Percentiles rank a stretch among this genome's conserved stretches.
Evolutionary conservation across 2,113 vertebrate genomes (phyloP).

Genomic region (Ophiodon elongatus): DNA sequence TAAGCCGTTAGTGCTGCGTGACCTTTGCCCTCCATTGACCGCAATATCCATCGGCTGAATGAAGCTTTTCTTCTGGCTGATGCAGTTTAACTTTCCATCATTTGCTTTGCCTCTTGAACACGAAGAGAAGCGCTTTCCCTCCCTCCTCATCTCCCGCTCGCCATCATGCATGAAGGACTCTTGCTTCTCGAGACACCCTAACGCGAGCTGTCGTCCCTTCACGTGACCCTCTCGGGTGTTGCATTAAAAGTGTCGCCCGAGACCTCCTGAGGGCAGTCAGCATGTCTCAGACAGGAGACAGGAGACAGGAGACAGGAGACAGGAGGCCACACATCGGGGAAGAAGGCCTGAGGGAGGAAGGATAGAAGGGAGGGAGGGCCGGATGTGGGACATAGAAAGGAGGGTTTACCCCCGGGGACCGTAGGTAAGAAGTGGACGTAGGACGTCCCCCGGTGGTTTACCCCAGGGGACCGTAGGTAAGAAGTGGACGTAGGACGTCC

Average conservation of each 20-base stretch:
- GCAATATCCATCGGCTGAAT: conserved; percentile 25
- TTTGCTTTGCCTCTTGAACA: conserved; percentile 20
- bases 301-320: too few relatives aligned
- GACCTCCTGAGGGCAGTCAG: conserved; percentile 32
- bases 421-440: too few relatives aligned
- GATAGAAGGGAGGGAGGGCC: neutral
- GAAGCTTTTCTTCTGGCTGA: conserved; percentile 18
- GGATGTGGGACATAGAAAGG: neutral
- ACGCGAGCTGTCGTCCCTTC: conserved; percentile 11
- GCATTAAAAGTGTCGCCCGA: neutral
- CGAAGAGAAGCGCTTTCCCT: neutral
- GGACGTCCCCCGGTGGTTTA: too few relatives aligned
- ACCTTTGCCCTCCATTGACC: conserved; percentile 16
- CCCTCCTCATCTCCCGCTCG: conserved; percentile 10
- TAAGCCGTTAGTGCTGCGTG: conserved; percentile 84
- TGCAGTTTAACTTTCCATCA: conserved; percentile 18
- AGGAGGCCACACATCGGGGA: neutral
- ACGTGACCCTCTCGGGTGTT: neutral
- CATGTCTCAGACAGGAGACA: conserved; percentile 9
- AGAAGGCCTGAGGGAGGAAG: neutral
- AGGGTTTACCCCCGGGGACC: neutral
- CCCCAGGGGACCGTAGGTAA: too few relatives aligned
- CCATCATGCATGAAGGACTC: conserved; percentile 55
- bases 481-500: too few relatives aligned
- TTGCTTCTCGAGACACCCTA: conserved; percentile 12